Base-by-base conservation (phyloP, 2,888 invertebrate species). In the Timema cristinae region DNA sequence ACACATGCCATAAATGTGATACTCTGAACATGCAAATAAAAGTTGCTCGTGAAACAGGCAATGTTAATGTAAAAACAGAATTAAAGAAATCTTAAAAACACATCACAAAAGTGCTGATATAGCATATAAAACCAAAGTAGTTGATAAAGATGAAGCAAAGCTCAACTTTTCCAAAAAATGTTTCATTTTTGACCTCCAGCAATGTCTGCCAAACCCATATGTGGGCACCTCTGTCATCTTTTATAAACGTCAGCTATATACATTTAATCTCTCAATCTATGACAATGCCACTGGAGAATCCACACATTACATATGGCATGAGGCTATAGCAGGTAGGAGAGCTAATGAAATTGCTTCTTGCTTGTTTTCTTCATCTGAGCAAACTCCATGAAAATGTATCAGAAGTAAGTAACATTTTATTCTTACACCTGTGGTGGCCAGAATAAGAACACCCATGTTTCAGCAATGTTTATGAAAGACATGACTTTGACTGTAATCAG, bases 161-260 rank as follows among this genome's bases (percentile, higher is more conserved):
- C 11, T 61, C 9, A 59, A 69, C 49, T 8, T n/a, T 49, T 50
- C 50, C 16, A 61, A 8, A 15, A 70, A 70, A 8, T 54, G 32
- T 54, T 70, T 63, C 50, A 15, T 69, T 5, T 77, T 77, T 72
- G 73, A 76, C 68, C 56, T 72, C 16, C 76, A 79, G 69, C 78
- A 79, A 74, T 77, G 77, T 56, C 72, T 78, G 48, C 78, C 78
- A 1, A 79, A 77, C 16, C 77, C 77, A 11, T 67, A 76, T 68
- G 69, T 80, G 47, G 66, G 75, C n/a, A 76, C 77, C 50, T 77
- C 77, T 50, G 75, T 79, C 9, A 74, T 76, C 8, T 79, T 78
- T 76, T 79, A 80, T 69, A 79, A 79, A 75, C 68, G 79, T 48
- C 75, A 77, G 68, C 72, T 79, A 47, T 79, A 77, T 77, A 78